These are phyloP conservation scores for Hestina assimilis DNA, from an alignment of 1,140 invertebrate species.

Conservation along the genomic window DNA sequence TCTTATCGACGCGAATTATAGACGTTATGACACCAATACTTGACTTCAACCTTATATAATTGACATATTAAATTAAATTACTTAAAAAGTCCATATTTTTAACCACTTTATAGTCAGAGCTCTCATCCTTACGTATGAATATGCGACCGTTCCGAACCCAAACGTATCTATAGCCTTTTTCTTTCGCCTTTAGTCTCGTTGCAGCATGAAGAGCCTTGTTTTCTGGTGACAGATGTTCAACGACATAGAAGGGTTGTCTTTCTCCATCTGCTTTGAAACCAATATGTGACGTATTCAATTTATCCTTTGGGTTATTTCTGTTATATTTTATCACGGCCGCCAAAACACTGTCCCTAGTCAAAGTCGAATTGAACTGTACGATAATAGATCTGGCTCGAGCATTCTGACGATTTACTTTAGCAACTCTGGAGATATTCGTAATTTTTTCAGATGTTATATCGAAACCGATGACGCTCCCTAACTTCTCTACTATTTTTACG, in stretches of 20 bases:
- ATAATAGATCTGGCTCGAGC: neutral
- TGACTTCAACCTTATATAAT: too few species aligned
- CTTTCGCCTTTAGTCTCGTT: neutral
- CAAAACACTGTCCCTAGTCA: neutral
- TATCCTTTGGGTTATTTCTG: neutral
- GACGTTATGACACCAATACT: too few species aligned
- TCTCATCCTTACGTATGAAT: slow-evolving; percentile 1
- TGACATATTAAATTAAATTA: too few species aligned
- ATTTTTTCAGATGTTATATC: neutral
- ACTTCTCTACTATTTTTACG: neutral
- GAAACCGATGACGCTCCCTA: neutral
- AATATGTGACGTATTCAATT: slow-evolving; percentile 1
- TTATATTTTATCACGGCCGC: neutral
- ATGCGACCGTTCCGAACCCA: neutral
- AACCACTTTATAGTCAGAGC: neutral
- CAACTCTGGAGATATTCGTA: neutral
- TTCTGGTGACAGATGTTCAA: neutral
- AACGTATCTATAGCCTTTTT: neutral
- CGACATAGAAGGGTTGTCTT: neutral
- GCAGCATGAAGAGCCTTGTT: slow-evolving; percentile 1
- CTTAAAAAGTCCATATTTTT: neutral
- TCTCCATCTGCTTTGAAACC: neutral
- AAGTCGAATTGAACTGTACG: neutral
- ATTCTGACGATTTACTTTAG: neutral
- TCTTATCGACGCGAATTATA: neutral